Evolutionary conservation across 2,888 invertebrate genomes (phyloP).

Genomic region (Pharmacophagus antenor): DNA sequence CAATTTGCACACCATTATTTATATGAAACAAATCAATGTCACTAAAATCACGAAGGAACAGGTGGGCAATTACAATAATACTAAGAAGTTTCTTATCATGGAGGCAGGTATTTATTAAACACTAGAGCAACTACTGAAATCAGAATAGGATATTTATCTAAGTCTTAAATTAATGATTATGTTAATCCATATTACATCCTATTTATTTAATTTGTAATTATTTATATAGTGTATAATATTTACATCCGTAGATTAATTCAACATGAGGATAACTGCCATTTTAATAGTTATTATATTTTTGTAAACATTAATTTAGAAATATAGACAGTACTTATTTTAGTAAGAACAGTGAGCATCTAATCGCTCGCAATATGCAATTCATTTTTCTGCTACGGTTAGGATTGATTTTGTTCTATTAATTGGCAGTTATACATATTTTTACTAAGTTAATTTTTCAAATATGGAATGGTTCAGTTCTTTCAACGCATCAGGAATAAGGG

Average conservation of each 20-base stretch:
- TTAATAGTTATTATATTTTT: constrained; percentile 45
- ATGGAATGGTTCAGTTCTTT: constrained; percentile 74
- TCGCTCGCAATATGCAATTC: constrained; percentile 7
- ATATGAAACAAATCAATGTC: constrained; percentile 58
- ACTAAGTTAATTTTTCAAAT: constrained; percentile 62
- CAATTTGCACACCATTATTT: constrained; percentile 78
- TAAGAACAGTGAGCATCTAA: constrained; percentile 14
- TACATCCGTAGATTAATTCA: constrained; percentile 65
- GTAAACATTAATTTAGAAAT: constrained; percentile 31
- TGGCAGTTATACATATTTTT: constrained; percentile 66
- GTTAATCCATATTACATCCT: constrained; percentile 75
- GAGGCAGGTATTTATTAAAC: constrained; percentile 55
- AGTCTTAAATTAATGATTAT: constrained; percentile 77
- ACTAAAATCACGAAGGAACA: constrained; percentile 48
- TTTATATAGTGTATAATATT: constrained; percentile 75
- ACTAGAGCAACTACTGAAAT: constrained; percentile 75
- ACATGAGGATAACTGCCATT: constrained; percentile 66
- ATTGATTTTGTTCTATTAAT: constrained; percentile 47
- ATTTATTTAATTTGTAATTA: constrained; percentile 74
- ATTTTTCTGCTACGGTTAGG: constrained; percentile 12
- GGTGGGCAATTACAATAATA: constrained; percentile 52
- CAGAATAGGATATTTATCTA: constrained; percentile 69
- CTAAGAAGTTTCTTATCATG: constrained; percentile 56
- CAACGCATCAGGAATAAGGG: constrained; percentile 70
- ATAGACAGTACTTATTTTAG: constrained; percentile 19